Evolutionary conservation across 2,797 vertebrate genomes (phyloP), one percentile per base, ranked within the genome.

Genomic region (Podarcis lilfordi): DNA sequence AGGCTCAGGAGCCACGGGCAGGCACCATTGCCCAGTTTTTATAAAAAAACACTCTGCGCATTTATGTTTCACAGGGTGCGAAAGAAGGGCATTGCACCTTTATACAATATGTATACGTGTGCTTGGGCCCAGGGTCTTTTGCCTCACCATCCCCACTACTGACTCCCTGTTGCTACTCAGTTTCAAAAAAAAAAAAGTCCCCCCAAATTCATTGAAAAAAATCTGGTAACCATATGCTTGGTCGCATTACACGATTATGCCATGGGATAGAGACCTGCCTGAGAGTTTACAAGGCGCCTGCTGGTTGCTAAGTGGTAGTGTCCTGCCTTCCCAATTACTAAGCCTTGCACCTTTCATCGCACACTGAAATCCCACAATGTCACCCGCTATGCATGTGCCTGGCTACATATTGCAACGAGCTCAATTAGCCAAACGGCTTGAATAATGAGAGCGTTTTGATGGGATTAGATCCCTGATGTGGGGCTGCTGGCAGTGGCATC

Each of bases 171-270:
- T 45, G 45, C 45, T 45, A 45, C 45, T 45, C 45, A 45, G 43
- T 2, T 45, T 45, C 40, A 6, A 45, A 45, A 45, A 45, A 45
- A 45, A 10, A 45, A 10, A 2, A 2, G 43, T 45, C 8, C 43
- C 8, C 43, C 43, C 9, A 2, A 0, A 45, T 45, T 43, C 43
- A 43, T 43, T 43, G 43, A 8, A 43, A 43, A 43, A 8, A 43
- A 43, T 43, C 43, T 45, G 45, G 9, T 2, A 45, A 1, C 59
- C 59, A 61, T 61, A 19, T 5, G 40, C 76, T 91, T 55, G 75
- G 7, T 0, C 0, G 15, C 25, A 29, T 50, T n/a, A 19, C 45
- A 15, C 1, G 1, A 29, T 17, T 84, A 59, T 7, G 0, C 0
- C 72, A 61, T 35, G 68, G 32, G 45, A 40, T 5, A n/a, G 5